A percentile compares a stretch with the other conserved stretches of the same genome.
Evolutionary conservation across 2,113 vertebrate species (phyloP).

Genomic region (Alligator mississippiensis): DNA sequence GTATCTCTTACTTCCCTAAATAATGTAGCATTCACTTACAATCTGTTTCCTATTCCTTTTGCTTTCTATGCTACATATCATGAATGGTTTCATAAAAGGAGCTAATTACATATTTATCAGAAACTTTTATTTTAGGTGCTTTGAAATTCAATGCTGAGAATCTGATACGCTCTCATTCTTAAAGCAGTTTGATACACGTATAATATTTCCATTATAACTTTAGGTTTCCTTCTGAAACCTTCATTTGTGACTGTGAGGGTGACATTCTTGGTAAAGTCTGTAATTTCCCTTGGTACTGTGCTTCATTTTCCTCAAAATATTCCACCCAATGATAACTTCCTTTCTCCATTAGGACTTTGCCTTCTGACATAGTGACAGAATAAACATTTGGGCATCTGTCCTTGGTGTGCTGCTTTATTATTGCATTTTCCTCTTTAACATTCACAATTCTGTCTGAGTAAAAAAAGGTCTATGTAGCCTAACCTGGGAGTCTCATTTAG

Average conservation of each 20-base stretch:
- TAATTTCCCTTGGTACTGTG: constrained; percentile 71
- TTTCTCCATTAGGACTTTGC: constrained; percentile 34
- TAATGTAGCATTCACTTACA: background rate
- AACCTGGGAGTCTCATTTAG: background rate
- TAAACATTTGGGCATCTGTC: background rate
- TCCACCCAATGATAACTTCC: background rate
- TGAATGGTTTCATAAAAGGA: background rate
- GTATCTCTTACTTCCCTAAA: background rate
- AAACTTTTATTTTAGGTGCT: rapidly evolving
- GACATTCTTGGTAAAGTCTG: constrained; percentile 60
- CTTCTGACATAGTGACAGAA: constrained; percentile 45
- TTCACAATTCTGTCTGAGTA: background rate
- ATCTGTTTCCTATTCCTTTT: background rate
- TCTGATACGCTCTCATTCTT: background rate
- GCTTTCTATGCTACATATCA: background rate
- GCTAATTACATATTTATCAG: background rate
- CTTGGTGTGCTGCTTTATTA: constrained; percentile 40
- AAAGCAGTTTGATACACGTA: background rate
- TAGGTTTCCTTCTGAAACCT: constrained; percentile 25
- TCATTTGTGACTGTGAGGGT: constrained; percentile 52
- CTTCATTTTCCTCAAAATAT: constrained; percentile 58
- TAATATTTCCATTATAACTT: background rate
- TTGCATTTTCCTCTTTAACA: background rate
- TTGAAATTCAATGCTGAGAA: background rate
- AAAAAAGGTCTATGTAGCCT: background rate